These are phyloP conservation scores for Macrotrachela quadricornifera DNA, from an alignment of 1,140 invertebrate species.

Conservation along the genomic window DNA sequence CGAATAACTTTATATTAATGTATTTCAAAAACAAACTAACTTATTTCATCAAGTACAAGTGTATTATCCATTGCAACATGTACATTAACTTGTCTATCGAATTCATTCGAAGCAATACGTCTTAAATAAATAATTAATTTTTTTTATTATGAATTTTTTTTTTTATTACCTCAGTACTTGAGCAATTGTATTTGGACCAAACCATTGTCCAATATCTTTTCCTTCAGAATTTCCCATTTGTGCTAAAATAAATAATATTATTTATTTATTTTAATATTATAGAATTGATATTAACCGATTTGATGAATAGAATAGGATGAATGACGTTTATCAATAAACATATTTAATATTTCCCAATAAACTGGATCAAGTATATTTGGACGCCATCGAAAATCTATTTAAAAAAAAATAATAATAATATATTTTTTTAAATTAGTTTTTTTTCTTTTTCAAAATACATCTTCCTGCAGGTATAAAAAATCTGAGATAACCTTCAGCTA, in stretches of 20 bases:
- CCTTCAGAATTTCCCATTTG: constrained; percentile 73
- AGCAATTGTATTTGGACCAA: constrained; percentile 92
- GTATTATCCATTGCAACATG: constrained; percentile 90
- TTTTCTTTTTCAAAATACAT: too few relatives aligned
- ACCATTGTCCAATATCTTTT: constrained; percentile 88
- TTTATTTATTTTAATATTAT: too few relatives aligned
- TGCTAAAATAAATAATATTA: background rate
- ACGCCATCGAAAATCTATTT: background rate
- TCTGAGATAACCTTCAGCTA: constrained; percentile 64
- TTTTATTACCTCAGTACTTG: constrained; percentile 90
- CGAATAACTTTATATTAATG: too few relatives aligned
- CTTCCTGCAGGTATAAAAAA: background rate
- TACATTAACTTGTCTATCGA: constrained; percentile 28
- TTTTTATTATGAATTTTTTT: constrained; percentile 39
- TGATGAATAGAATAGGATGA: constrained; percentile 7
- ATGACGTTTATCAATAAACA: constrained; percentile 7
- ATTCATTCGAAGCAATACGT: background rate
- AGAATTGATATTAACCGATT: background rate
- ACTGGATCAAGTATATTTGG: background rate
- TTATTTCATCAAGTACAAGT: constrained; percentile 68
- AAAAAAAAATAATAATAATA: background rate
- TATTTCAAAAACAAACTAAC: constrained; percentile 47
- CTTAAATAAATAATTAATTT: background rate
- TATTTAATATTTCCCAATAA: constrained; percentile 8
- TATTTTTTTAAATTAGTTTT: too few relatives aligned